phyloP scores from a whole-genome alignment of 2,888 invertebrate species.

The Ametastegia equiseti region DNA sequence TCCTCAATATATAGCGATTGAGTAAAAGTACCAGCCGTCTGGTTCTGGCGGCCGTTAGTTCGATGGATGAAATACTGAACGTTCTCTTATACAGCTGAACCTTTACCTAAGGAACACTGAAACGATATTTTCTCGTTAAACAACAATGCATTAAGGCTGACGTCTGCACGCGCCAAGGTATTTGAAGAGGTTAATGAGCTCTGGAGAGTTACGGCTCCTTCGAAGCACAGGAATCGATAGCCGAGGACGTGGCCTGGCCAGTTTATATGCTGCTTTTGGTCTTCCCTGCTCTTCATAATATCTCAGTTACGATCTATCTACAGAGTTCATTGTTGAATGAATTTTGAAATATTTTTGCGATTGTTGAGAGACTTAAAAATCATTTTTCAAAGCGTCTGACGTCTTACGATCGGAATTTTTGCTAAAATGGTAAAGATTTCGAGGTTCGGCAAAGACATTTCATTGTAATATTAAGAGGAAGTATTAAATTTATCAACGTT shows the following conservation, averaged over 20 bases:
- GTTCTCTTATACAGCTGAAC: neutral
- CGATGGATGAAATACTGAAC: conserved; percentile 3
- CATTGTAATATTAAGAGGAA: neutral
- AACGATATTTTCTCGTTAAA: conserved; percentile 47
- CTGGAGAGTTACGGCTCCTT: conserved; percentile 6
- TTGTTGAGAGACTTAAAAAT: too few species aligned
- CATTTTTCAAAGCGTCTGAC: too few species aligned
- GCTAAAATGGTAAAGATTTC: too few species aligned
- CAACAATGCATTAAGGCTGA: conserved; percentile 44
- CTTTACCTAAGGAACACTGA: neutral
- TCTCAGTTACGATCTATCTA: conserved; percentile 55
- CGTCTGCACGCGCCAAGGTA: conserved; percentile 40
- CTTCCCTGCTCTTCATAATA: conserved; percentile 43
- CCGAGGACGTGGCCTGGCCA: neutral
- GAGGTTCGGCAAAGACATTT: neutral
- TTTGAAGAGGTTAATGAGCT: conserved; percentile 50
- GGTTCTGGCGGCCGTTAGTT: conserved; percentile 6
- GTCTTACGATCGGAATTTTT: too few species aligned
- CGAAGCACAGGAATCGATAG: conserved; percentile 29
- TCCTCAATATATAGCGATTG: neutral
- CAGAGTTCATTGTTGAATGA: conserved; percentile 38
- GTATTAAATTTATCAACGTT: neutral
- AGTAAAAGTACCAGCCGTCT: neutral
- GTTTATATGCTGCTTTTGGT: conserved; percentile 4
- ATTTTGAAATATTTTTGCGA: neutral